Evolutionary conservation across 2,113 vertebrate species (phyloP), one percentile per base, ranked within the genome.

Genomic region (Salvelinus sp.): DNA sequence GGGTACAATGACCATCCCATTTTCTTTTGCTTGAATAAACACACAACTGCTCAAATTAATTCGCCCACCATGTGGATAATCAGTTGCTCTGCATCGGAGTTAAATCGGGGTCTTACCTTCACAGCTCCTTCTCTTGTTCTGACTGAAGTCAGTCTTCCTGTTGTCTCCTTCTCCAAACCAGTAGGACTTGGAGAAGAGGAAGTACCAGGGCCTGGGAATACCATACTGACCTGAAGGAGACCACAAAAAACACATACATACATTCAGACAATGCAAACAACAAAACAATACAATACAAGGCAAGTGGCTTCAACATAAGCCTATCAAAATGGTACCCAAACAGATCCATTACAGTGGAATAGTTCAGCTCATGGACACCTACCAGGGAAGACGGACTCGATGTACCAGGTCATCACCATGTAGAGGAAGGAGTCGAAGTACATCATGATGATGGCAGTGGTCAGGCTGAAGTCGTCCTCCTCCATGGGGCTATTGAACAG

Each of bases 341-440:
- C 20, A 25, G 60, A 63, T n/a, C 20, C 60, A 63, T 25, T n/a
- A 16, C 12, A 16, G 60, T 25, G 60, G 10, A 60, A 60, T 10
- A 44, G 50, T 54, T 54, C 13, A 18, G 16, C 16, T 54, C 50
- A 54, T 0, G 50, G 1, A 7, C 0, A 1, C 72, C 85, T 85
- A 98, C 97, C 98, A 93, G 98, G 98, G 80, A 98, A 98, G 71
- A 99, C 97, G 0, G 96, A 92, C 82, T 99, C 98, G 4, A 99
- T 94, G 90, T 99, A 99, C 97, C 97, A 98, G 0, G 97, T 99
- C 93, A 99, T 94, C 76, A 97, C 87, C 0, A 94, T 96, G n/a
- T 99, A 99, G 0, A 99, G 84, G 78, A 98, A 93, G 3, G 95
- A 89, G 76, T 99, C 98, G 0, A 97, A 88, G 75, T 98, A 90